Conservation (phyloP, 23 tunicate species). For the Styela plicata region DNA sequence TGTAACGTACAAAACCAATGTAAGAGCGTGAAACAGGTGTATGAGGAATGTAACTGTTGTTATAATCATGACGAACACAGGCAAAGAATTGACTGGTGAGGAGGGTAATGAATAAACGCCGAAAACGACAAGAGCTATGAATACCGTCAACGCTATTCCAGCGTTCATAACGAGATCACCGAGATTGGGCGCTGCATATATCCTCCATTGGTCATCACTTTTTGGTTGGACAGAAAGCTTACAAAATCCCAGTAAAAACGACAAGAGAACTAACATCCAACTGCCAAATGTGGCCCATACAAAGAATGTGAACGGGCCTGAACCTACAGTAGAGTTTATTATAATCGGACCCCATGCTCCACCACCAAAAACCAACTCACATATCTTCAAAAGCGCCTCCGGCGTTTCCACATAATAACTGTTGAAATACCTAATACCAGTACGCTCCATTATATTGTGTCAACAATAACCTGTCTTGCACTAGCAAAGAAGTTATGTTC, state of each 20-base stretch:
- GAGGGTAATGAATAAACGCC: conserved; percentile 5
- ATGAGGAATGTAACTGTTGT: neutral
- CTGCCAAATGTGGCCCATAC: conserved; percentile 35
- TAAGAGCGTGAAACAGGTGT: conserved; percentile 12
- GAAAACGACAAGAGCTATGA: neutral
- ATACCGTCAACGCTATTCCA: neutral
- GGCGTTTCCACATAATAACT: conserved; percentile 8
- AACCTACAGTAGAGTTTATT: neutral
- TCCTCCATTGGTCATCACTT: neutral
- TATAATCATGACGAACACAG: neutral
- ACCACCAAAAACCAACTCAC: conserved; percentile 34
- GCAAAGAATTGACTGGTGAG: neutral
- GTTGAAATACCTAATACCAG: conserved; percentile 12
- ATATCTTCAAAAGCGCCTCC: conserved; percentile 11
- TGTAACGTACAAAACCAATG: neutral
- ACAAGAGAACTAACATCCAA: conserved; percentile 25
- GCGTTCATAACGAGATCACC: conserved; percentile 12
- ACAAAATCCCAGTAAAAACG: conserved; percentile 14
- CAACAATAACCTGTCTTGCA: too few relatives aligned
- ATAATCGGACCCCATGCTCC: conserved; percentile 35
- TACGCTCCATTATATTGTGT: conserved; percentile 6
- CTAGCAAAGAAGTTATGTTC: too few relatives aligned
- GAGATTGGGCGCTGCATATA: neutral
- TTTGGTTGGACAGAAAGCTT: neutral
- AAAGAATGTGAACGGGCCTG: conserved; percentile 25